Evolutionary conservation across 2,888 invertebrate genomes (phyloP).

Genomic region (Ditula angustiorana): DNA sequence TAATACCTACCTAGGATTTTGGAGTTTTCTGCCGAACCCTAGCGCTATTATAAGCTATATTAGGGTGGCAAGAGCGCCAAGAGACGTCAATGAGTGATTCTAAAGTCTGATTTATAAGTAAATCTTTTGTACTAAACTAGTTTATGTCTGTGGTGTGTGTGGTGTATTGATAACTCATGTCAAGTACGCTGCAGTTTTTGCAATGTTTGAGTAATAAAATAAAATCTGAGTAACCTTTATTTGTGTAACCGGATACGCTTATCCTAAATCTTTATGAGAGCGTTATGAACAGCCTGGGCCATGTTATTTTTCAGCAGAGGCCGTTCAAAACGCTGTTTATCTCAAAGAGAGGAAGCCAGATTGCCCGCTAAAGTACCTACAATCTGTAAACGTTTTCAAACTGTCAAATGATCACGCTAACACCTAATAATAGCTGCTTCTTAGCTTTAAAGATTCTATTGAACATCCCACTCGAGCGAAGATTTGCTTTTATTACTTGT

Average conservation of each 20-base stretch:
- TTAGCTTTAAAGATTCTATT: constrained; percentile 77
- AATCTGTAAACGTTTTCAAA: constrained; percentile 84
- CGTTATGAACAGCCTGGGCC: constrained; percentile 65
- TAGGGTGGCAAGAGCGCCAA: no score
- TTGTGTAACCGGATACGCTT: constrained; percentile 38
- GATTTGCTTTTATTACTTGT: constrained; percentile 49
- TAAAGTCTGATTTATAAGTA: no score
- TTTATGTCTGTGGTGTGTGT: not conserved
- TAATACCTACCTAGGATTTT: no score
- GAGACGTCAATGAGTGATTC: not conserved
- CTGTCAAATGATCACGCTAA: constrained; percentile 84
- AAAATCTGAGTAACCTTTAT: constrained; percentile 42
- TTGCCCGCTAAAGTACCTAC: constrained; percentile 64
- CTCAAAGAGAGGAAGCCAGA: constrained; percentile 81
- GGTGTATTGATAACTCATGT: constrained; percentile 25
- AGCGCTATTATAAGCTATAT: no score
- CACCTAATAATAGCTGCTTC: constrained; percentile 83
- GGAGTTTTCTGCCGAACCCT: no score
- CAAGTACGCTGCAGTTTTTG: constrained; percentile 8
- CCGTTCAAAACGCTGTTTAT: constrained; percentile 76
- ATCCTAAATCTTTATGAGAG: constrained; percentile 60
- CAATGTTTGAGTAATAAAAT: constrained; percentile 25
- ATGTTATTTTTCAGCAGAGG: constrained; percentile 67
- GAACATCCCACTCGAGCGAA: constrained; percentile 62
- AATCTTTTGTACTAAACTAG: not conserved